phyloP scores from a whole-genome alignment of 2,113 vertebrate genomes.

The Ciconia maguari region DNA sequence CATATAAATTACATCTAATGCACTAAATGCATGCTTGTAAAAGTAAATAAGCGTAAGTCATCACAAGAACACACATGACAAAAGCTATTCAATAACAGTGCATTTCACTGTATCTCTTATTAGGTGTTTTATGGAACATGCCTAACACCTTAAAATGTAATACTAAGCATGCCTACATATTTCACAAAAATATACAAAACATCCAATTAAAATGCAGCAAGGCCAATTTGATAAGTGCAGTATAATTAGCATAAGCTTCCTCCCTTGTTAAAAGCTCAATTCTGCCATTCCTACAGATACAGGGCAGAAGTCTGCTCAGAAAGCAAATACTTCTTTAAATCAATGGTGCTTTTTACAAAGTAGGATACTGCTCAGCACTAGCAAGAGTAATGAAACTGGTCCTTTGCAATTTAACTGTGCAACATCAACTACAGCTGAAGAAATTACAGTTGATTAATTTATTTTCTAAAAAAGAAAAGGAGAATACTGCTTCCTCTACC shows the following conservation, averaged over 20 bases:
- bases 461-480: background rate
- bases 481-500: background rate
- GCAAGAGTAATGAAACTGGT: background rate
- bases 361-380: background rate
- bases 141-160: background rate
- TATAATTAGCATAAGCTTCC: background rate
- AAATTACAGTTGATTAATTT: background rate
- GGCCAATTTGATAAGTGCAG: background rate
- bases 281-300: background rate
- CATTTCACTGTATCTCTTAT: background rate
- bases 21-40: background rate
- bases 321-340: background rate
- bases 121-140: background rate
- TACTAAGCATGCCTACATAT: background rate
- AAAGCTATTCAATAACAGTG: background rate
- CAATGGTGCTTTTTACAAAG: background rate
- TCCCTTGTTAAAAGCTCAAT: background rate
- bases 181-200: background rate
- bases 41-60: background rate
- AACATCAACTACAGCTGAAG: background rate
- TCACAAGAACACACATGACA: background rate
- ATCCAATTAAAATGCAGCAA: background rate
- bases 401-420: background rate
- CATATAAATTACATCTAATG: background rate
- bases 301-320: background rate